These are phyloP conservation scores for Galaxias olidus DNA, from an alignment of 2,797 vertebrate species.

Conservation along the genomic window DNA sequence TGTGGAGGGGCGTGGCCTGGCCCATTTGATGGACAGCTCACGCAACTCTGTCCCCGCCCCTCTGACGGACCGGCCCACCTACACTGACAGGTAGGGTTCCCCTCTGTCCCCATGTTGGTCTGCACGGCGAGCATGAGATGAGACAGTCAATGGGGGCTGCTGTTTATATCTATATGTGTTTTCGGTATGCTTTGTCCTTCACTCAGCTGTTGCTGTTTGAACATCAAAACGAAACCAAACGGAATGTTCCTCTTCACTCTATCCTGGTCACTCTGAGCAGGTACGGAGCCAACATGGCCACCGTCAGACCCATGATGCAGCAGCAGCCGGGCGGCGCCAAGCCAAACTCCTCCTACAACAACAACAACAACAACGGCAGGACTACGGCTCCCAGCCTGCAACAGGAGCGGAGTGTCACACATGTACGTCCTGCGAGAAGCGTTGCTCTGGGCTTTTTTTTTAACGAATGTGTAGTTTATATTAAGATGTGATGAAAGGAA, in stretches of 20 bases:
- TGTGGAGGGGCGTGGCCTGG: constrained; percentile 78
- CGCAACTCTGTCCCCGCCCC: constrained; percentile 83
- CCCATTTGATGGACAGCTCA: constrained; percentile 60
- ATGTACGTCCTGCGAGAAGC: constrained; percentile 36
- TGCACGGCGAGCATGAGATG: too few relatives aligned
- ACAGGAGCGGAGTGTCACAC: constrained; percentile 50
- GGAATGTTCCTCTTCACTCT: not conserved
- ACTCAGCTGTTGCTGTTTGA: not conserved
- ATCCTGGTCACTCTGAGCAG: constrained; percentile 29
- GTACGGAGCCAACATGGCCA: constrained; percentile 86
- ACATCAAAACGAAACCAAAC: not conserved
- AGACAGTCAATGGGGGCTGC: too few relatives aligned
- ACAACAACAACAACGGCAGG: constrained; percentile 83
- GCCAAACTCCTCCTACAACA: constrained; percentile 88
- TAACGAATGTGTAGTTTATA: too few relatives aligned
- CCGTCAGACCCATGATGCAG: constrained; percentile 93
- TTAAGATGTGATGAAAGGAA: too few relatives aligned
- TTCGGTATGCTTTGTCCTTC: not conserved
- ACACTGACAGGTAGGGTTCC: constrained; percentile 85
- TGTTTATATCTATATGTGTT: too few relatives aligned
- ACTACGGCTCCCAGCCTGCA: constrained; percentile 74
- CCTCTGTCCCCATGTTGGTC: too few relatives aligned
- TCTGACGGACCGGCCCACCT: constrained; percentile 86
- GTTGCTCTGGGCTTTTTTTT: too few relatives aligned
- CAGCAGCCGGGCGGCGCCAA: constrained; percentile 75